Evolutionary conservation across 2,888 invertebrate species (phyloP).

Genomic region (Mystacides longicornis): DNA sequence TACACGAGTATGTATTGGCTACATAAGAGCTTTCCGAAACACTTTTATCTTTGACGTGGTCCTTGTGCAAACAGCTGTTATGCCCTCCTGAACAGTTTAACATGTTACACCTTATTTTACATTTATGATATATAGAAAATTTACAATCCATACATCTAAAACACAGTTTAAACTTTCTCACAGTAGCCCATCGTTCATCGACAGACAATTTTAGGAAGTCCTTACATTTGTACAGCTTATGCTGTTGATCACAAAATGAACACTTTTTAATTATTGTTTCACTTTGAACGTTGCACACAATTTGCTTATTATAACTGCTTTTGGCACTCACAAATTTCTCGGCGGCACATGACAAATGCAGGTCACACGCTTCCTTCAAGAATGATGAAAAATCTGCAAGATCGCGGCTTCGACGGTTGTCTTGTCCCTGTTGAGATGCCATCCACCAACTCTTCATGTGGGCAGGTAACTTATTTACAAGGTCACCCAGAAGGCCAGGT

Average conservation of each 20-base stretch:
- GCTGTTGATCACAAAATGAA: not conserved
- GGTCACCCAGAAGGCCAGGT: not conserved
- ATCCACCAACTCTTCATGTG: not conserved
- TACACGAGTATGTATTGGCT: no score
- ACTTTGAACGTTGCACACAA: no score
- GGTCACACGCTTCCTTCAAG: conserved; percentile 1
- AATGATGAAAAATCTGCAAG: not conserved
- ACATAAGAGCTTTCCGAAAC: no score
- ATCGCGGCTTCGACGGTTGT: not conserved
- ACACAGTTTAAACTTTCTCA: conserved; percentile 21
- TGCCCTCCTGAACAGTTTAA: conserved; percentile 20
- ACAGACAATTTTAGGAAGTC: not conserved
- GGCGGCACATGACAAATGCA: no score
- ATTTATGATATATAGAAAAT: not conserved
- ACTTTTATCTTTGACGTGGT: not conserved
- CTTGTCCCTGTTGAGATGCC: not conserved
- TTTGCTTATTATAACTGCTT: no score
- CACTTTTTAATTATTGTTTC: not conserved
- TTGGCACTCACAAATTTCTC: no score
- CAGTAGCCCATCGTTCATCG: conserved; percentile 24
- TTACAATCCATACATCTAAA: not conserved
- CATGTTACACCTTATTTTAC: conserved; percentile 20
- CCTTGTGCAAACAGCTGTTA: conserved; percentile 4
- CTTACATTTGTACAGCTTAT: not conserved
- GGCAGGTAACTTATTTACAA: not conserved